Evolutionary conservation across 2,888 invertebrate genomes (phyloP), one percentile per base, ranked within the genome.

Genomic region (Netelia melanura): DNA sequence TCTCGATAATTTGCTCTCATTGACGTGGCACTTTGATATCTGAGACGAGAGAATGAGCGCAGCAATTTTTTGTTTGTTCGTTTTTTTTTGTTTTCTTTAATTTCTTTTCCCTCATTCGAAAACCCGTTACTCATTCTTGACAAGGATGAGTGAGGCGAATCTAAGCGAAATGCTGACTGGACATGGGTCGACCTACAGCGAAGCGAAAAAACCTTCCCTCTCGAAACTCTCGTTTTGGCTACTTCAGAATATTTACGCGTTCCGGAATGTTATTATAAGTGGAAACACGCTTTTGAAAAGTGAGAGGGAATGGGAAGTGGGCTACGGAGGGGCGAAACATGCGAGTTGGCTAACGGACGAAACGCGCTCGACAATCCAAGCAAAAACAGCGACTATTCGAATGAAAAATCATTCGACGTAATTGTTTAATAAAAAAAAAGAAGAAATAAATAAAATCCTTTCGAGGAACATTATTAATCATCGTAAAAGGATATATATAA

Each of bases 201-300:
- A 85, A 89, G 92, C 78, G 8, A 78, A 74, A 64, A 84, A 44
- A 74, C 44, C 67, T 48, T 23, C 23, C 48, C 64, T 25, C 70
- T 75, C 84, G 75, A 72, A 65, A 85, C 56, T 87, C 83, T 89
- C 54, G 64, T 79, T 54, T 67, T 84, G 88, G 89, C 90, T 89
- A 89, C 90, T 92, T 90, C 88, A 89, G 90, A 87, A 89, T 92
- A 91, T 92, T 92, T 92, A 92, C 90, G 91, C 92, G 90, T 91
- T 91, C 88, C 88, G 89, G 90, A 91, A 91, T 90, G 92, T 92
- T 92, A 89, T 92, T 92, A 91, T 89, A 91, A 91, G 91, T 91
- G 91, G 90, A 91, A 91, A 91, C 88, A 90, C 88, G 88, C 88
- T 77, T 61, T 52, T 54, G 70, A 65, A 61, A 78, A 67, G 75